Evolutionary conservation across 2,888 invertebrate genomes (phyloP).

Genomic region (Plebejus melissa): DNA sequence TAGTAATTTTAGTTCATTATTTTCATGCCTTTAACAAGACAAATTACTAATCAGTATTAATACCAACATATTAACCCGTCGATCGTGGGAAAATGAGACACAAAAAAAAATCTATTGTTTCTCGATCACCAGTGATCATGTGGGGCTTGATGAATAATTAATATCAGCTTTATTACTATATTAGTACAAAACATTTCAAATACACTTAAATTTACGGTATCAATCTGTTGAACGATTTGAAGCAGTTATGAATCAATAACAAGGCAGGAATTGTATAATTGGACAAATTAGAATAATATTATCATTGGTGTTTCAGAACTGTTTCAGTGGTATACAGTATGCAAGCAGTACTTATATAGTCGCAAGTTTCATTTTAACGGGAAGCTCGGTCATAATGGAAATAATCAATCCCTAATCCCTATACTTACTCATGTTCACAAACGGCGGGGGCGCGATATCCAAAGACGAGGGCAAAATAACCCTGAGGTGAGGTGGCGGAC

Average conservation of each 20-base stretch:
- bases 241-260: no score
- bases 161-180: background rate
- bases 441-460: conserved; percentile 57
- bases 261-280: background rate
- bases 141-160: no score
- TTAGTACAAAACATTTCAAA: background rate
- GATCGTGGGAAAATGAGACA: no score
- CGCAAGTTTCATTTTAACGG: background rate
- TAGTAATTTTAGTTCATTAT: background rate
- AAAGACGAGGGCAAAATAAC: conserved; percentile 64
- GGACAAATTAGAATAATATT: background rate
- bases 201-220: background rate
- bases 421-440: conserved; percentile 62
- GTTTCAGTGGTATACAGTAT: background rate
- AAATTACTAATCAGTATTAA: background rate
- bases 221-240: no score
- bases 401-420: background rate
- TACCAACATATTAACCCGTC: no score
- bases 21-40: background rate
- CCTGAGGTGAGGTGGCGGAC: conserved; percentile 59
- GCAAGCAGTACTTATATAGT: background rate
- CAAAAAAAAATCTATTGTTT: no score
- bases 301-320: background rate
- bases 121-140: no score
- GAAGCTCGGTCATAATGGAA: background rate